Evolutionary conservation across 2,888 invertebrate genomes (phyloP).

Genomic region (Mythimna loreyi): DNA sequence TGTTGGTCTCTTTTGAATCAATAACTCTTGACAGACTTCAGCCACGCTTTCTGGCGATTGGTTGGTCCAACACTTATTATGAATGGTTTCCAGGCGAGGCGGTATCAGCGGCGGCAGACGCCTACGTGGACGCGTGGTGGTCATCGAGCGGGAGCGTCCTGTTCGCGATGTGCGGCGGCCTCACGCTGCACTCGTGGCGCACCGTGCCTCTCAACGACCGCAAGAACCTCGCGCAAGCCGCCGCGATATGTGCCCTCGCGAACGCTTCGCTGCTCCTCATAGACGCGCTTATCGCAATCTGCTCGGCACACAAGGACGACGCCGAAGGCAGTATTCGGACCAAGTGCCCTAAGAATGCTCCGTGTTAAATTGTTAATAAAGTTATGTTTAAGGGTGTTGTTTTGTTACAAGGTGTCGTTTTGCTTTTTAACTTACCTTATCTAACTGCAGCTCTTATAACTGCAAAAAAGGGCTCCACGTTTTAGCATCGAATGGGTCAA

Average conservation of each 20-base stretch:
- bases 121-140: constrained; percentile 88
- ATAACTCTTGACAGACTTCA: background rate
- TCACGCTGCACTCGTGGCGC: constrained; percentile 81
- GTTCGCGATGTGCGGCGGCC: constrained; percentile 79
- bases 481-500: too few relatives aligned
- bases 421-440: background rate
- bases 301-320: constrained; percentile 78
- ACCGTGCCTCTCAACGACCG: constrained; percentile 75
- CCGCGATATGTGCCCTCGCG: constrained; percentile 79
- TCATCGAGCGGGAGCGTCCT: constrained; percentile 79
- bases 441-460: too few relatives aligned
- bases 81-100: constrained; percentile 76
- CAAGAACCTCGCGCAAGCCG: constrained; percentile 73
- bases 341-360: constrained; percentile 69
- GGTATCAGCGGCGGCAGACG: constrained; percentile 84
- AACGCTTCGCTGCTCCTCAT: constrained; percentile 76
- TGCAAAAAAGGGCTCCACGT: too few relatives aligned
- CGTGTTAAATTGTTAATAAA: constrained; percentile 61
- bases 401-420: background rate
- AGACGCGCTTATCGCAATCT: constrained; percentile 80
- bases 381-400: constrained; percentile 48
- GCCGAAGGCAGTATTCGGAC: constrained; percentile 72
- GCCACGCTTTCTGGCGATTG: background rate
- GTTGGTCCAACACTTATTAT: background rate
- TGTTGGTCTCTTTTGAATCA: too few relatives aligned